These are phyloP conservation scores for Heliconius melpomene DNA, from an alignment of 1,140 invertebrate species.

Conservation along the genomic window DNA sequence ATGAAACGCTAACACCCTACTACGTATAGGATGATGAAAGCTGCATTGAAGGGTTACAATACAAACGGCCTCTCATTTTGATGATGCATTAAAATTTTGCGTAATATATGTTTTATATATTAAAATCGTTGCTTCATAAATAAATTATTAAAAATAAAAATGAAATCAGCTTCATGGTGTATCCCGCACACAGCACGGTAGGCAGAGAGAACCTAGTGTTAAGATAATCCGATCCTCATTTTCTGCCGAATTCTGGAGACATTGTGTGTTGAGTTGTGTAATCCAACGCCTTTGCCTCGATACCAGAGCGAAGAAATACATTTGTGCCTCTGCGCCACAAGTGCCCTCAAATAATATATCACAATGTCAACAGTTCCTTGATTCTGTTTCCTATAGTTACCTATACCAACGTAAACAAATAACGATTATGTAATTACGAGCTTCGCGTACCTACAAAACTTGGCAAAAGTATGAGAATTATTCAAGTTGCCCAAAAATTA, in stretches of 20 bases:
- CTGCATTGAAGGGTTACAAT: constrained; percentile 31
- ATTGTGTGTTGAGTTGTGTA: too few species aligned
- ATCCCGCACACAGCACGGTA: too few species aligned
- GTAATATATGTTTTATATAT: not conserved
- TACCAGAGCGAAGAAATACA: too few species aligned
- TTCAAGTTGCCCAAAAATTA: constrained; percentile 26
- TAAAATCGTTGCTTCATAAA: not conserved
- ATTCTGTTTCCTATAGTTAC: not conserved
- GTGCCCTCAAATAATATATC: not conserved
- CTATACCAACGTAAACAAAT: not conserved
- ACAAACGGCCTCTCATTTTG: constrained; percentile 19
- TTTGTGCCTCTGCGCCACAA: too few species aligned
- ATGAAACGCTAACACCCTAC: constrained; percentile 25
- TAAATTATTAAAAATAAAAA: not conserved
- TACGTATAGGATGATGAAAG: constrained; percentile 28
- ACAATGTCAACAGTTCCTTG: not conserved
- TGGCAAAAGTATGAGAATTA: constrained; percentile 17
- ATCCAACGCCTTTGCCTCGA: too few species aligned
- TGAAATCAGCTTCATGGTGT: too few species aligned
- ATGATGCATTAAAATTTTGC: constrained; percentile 4
- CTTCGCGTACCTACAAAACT: not conserved
- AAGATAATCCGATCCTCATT: too few species aligned
- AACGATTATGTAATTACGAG: constrained; percentile 15
- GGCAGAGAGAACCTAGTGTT: too few species aligned
- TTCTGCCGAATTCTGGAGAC: too few species aligned